Percentiles rank a stretch among this genome's conserved stretches.
These are phyloP conservation scores for Callinectes sapidus DNA, from an alignment of 2,888 invertebrate genomes.

Conservation along the genomic window DNA sequence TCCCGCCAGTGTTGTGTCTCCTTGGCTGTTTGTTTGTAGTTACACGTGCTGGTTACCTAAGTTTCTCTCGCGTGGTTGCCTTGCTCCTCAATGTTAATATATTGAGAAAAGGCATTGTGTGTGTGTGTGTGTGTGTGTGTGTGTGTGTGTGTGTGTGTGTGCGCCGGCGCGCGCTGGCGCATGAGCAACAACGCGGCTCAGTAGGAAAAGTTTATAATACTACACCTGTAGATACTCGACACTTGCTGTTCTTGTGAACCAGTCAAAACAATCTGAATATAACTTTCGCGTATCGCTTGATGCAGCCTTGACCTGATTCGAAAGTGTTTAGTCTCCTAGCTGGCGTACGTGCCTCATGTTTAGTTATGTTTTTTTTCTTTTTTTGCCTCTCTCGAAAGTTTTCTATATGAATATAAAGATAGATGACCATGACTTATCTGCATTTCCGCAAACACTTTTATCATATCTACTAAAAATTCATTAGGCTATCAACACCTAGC, in stretches of 20 bases:
- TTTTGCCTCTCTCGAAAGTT: too few relatives aligned
- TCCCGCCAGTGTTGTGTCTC: neutral
- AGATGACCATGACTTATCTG: neutral
- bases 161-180: neutral
- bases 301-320: neutral
- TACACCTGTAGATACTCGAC: neutral
- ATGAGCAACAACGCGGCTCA: too few relatives aligned
- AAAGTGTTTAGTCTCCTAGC: neutral
- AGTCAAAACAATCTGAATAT: neutral
- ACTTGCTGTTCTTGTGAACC: neutral
- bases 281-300: neutral
- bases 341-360: neutral
- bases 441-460: neutral
- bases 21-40: neutral
- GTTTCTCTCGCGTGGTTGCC: neutral
- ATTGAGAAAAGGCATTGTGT: neutral
- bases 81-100: neutral
- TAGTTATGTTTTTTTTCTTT: neutral
- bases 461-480: neutral
- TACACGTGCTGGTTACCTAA: neutral
- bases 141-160: neutral
- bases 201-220: too few relatives aligned
- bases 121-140: neutral
- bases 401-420: neutral
- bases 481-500: too few relatives aligned